Conservation (phyloP, 2,797 vertebrate genomes). For the Acropternis orthonyx region DNA sequence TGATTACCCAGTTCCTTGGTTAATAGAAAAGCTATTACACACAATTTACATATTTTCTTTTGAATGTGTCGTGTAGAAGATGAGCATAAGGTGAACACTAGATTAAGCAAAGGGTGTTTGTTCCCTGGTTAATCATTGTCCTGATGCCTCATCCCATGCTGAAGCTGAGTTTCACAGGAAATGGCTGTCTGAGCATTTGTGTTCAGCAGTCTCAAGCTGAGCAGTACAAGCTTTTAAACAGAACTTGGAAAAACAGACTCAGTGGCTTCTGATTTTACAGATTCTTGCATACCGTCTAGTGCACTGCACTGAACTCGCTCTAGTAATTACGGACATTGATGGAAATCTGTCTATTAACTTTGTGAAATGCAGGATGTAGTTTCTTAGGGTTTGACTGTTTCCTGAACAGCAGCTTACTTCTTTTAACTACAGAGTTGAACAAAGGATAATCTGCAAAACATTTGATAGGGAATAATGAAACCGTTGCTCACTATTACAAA, state of each 20-base stretch:
- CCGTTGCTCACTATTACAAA: neutral
- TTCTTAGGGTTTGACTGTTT: neutral
- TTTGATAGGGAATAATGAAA: neutral
- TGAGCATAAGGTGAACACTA: neutral
- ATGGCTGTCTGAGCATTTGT: rapidly evolving
- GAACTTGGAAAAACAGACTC: neutral
- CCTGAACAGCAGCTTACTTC: neutral
- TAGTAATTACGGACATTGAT: rapidly evolving
- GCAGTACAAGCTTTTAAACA: neutral
- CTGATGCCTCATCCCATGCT: neutral
- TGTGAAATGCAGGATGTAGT: neutral
- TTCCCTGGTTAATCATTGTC: neutral
- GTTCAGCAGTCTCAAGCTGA: neutral
- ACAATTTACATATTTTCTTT: neutral
- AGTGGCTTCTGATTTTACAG: neutral
- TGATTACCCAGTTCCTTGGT: neutral
- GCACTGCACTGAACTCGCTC: neutral
- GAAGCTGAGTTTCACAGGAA: neutral
- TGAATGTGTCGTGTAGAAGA: neutral
- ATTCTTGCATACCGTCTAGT: neutral
- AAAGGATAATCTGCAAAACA: neutral
- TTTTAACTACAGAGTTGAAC: neutral
- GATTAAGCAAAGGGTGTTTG: neutral
- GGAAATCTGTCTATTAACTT: neutral
- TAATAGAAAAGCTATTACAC: neutral